Conservation (phyloP, 2,888 invertebrate genomes). For the Ecliptopera silaceata region DNA sequence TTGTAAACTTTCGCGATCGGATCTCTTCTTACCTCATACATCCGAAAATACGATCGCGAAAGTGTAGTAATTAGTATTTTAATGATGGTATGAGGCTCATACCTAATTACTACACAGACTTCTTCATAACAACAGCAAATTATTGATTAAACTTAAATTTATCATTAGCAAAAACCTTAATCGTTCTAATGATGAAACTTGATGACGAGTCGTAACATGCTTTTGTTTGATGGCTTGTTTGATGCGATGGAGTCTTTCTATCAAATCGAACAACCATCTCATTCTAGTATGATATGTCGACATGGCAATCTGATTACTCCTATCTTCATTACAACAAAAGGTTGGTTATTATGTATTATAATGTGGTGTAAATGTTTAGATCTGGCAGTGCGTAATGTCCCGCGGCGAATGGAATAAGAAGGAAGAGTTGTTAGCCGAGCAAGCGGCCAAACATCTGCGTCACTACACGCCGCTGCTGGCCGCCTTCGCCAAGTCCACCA, state of each 20-base stretch:
- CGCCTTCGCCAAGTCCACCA: conserved; percentile 92
- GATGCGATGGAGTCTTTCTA: conserved; percentile 62
- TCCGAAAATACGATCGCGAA: too few species aligned
- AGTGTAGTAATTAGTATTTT: too few species aligned
- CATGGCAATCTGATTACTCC: conserved; percentile 68
- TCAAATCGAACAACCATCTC: conserved; percentile 39
- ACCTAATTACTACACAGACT: too few species aligned
- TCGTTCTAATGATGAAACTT: conserved; percentile 71
- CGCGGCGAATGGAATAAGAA: conserved; percentile 99
- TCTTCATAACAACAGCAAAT: too few species aligned
- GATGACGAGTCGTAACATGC: conserved; percentile 80
- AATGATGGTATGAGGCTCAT: too few species aligned
- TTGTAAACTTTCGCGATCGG: too few species aligned
- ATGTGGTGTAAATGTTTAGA: conserved; percentile 70
- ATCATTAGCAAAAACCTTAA: too few species aligned
- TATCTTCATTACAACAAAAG: too few species aligned
- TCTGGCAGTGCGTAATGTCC: conserved; percentile 97
- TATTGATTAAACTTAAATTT: too few species aligned
- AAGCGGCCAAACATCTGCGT: conserved; percentile 95
- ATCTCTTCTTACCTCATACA: too few species aligned
- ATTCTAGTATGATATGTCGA: conserved; percentile 57
- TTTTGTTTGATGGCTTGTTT: conserved; percentile 36
- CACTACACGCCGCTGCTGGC: conserved; percentile 93
- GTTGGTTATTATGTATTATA: too few species aligned
- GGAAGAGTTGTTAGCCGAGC: conserved; percentile 97